Percentiles rank a stretch among this genome's conserved stretches.
Conservation (phyloP, 2,797 vertebrate species). For the Coluber constrictor region DNA sequence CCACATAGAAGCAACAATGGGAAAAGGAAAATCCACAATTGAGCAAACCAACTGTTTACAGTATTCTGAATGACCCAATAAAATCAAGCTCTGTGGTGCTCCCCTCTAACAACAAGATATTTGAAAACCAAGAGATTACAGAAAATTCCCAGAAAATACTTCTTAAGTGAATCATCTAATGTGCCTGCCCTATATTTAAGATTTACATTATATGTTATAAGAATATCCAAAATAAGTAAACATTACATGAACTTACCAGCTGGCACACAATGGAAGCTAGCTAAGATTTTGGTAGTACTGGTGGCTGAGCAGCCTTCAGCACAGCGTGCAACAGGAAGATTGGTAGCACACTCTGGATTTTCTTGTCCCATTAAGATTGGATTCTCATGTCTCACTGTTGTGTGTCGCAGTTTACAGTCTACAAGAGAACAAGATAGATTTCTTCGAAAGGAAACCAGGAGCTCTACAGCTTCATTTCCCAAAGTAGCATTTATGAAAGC, state of each 20-base stretch:
- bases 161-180: background rate
- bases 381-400: conserved; percentile 62
- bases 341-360: conserved; percentile 55
- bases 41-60: background rate
- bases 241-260: conserved; percentile 49
- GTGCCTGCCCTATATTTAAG: background rate
- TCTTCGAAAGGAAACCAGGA: accelerated
- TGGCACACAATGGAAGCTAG: conserved; percentile 66
- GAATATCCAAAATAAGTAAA: background rate
- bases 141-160: background rate
- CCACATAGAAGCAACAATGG: background rate
- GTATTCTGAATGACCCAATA: background rate
- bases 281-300: conserved; percentile 40
- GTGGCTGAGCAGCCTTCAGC: conserved; percentile 43
- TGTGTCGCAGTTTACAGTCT: conserved; percentile 64
- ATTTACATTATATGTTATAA: background rate
- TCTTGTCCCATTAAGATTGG: conserved; percentile 24
- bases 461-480: background rate
- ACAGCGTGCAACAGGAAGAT: conserved; percentile 61
- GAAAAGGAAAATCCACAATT: background rate
- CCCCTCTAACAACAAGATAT: background rate
- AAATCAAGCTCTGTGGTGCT: background rate
- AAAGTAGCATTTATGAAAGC: background rate
- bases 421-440: background rate
- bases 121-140: background rate